A percentile compares a stretch with the other conserved stretches of the same genome.
Conservation (phyloP, 2,113 vertebrate species). For the human region DNA sequence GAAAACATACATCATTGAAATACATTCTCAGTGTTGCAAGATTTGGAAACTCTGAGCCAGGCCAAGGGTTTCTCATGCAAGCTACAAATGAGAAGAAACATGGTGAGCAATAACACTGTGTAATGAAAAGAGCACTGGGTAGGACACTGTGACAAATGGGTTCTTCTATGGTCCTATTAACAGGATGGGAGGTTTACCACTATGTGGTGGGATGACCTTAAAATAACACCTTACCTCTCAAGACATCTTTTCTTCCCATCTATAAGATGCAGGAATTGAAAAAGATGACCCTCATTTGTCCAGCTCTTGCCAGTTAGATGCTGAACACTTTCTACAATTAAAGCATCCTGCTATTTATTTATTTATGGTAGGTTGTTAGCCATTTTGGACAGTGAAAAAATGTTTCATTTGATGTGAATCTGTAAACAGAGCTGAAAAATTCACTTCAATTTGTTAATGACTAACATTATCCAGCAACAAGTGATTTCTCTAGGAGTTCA, state of each 20-base stretch:
- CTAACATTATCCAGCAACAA: neutral
- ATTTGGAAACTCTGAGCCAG: neutral
- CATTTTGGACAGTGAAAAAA: neutral
- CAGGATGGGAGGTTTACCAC: neutral
- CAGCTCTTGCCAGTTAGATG: neutral
- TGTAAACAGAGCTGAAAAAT: neutral
- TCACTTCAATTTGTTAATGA: neutral
- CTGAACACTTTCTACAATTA: neutral
- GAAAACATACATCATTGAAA: neutral
- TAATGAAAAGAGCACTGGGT: neutral
- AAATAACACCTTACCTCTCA: neutral
- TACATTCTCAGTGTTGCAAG: neutral
- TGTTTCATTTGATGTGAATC: neutral
- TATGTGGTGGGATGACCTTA: neutral
- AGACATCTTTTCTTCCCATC: neutral
- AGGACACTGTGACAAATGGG: neutral
- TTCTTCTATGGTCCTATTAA: neutral
- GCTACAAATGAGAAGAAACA: neutral
- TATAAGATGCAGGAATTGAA: neutral
- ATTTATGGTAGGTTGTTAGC: neutral
- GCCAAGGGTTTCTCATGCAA: neutral
- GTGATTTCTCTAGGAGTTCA: neutral
- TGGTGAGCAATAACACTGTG: neutral
- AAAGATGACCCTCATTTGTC: neutral
- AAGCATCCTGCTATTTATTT: neutral